phyloP scores from a whole-genome alignment of 2,113 vertebrate species.

The Arothron firmamentum region DNA sequence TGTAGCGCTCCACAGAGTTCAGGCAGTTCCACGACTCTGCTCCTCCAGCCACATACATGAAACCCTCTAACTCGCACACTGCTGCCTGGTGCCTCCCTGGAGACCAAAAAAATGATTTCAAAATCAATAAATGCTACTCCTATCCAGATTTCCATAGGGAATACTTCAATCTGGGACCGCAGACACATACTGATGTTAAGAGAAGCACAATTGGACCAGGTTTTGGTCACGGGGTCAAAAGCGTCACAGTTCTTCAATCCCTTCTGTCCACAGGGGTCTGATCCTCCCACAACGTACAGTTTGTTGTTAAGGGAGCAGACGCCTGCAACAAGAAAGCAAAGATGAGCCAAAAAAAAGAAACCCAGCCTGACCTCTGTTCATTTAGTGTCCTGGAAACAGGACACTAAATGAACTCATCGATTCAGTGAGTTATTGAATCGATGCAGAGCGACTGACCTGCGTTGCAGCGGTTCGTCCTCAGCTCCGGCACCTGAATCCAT shows the following conservation, averaged over 20 bases:
- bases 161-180: background rate
- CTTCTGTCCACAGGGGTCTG: constrained; percentile 96
- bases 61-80: constrained; percentile 87
- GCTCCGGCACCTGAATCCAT: constrained; percentile 90
- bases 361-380: too few relatives aligned
- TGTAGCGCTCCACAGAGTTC: constrained; percentile 92
- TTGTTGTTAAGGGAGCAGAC: constrained; percentile 92
- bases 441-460: constrained; percentile 76
- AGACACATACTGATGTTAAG: constrained; percentile 87
- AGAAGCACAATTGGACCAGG: constrained; percentile 89
- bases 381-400: background rate
- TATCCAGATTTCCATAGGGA: background rate
- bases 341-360: background rate
- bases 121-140: background rate
- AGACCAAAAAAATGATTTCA: background rate
- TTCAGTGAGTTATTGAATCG: background rate
- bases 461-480: constrained; percentile 96
- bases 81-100: constrained; percentile 95
- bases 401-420: too few relatives aligned
- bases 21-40: constrained; percentile 98
- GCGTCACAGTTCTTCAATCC: constrained; percentile 97
- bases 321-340: constrained; percentile 68
- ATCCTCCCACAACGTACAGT: constrained; percentile 92
- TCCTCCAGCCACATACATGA: constrained; percentile 92
- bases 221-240: constrained; percentile 90